These are phyloP conservation scores for Nansenia antarctica DNA, from an alignment of 2,113 vertebrate genomes.

Conservation along the genomic window DNA sequence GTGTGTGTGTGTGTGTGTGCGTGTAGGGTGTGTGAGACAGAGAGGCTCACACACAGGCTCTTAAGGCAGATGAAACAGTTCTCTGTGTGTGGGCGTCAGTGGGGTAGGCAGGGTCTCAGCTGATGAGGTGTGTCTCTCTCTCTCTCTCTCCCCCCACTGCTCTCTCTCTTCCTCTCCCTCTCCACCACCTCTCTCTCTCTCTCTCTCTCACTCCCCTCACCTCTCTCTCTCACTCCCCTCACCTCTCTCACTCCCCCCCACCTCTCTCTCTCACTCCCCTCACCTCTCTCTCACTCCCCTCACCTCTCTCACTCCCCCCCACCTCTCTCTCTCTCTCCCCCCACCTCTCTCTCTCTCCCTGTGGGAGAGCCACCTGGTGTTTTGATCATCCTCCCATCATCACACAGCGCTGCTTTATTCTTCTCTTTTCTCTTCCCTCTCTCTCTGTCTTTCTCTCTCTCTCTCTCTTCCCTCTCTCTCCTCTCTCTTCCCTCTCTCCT, in stretches of 20 bases:
- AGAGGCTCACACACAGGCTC: conserved; percentile 15
- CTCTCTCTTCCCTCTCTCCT: not conserved
- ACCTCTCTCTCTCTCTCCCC: too few species aligned
- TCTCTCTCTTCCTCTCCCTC: not conserved
- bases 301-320: too few species aligned
- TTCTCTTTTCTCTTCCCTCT: not conserved
- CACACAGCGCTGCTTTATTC: not conserved
- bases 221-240: conserved; percentile 5
- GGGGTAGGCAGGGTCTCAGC: conserved; percentile 33
- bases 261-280: conserved; percentile 8
- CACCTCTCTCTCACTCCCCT: not conserved
- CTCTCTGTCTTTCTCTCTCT: not conserved
- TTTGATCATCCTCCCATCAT: conserved; percentile 7
- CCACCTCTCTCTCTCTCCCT: conserved; percentile 12
- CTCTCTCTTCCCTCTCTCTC: not conserved
- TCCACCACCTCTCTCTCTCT: too few species aligned
- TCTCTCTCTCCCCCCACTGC: conserved; percentile 12
- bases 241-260: too few species aligned
- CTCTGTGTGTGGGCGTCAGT: conserved; percentile 37
- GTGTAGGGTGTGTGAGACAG: not conserved
- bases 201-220: not conserved
- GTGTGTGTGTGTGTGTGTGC: conserved; percentile 9
- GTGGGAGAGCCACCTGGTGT: conserved; percentile 7
- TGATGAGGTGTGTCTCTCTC: conserved; percentile 11
- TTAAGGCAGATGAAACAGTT: conserved; percentile 45